A percentile compares a stretch with the other conserved stretches of the same genome.
Evolutionary conservation across 1,140 invertebrate species (phyloP).

Genomic region (Aphelenchoides avenae): DNA sequence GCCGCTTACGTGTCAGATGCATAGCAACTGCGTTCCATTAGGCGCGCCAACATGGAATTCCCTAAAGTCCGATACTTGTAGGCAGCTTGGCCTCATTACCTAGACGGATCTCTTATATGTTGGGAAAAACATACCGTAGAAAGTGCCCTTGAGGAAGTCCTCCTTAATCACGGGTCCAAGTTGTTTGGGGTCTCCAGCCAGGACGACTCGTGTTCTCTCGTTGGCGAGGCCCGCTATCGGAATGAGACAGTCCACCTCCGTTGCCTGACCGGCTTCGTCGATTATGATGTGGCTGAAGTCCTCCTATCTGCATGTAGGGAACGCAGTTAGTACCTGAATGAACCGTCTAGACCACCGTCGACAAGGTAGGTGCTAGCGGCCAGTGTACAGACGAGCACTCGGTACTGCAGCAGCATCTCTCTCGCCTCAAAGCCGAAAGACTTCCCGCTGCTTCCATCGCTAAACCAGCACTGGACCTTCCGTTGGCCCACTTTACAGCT

Average conservation of each 20-base stretch:
- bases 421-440: constrained; percentile 15
- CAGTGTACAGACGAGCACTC: constrained; percentile 31
- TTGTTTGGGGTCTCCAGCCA: constrained; percentile 86
- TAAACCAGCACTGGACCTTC: not conserved
- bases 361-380: constrained; percentile 24
- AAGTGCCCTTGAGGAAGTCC: constrained; percentile 53
- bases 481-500: not conserved
- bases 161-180: constrained; percentile 71
- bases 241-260: constrained; percentile 31
- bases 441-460: not conserved
- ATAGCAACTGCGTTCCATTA: not conserved
- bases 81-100: too few species aligned
- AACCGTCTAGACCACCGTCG: not conserved
- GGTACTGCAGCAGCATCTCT: not conserved
- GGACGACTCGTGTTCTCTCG: constrained; percentile 64
- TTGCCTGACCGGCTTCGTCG: constrained; percentile 37
- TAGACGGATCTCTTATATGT: constrained; percentile 1
- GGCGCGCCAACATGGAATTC: constrained; percentile 29
- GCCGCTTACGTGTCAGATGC: constrained; percentile 15
- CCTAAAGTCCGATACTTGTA: too few species aligned
- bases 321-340: constrained; percentile 21
- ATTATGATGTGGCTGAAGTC: constrained; percentile 38
- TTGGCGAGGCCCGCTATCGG: constrained; percentile 27
- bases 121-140: constrained; percentile 69
- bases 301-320: constrained; percentile 2